Evolutionary conservation across 2,113 vertebrate species (phyloP).

Genomic region (Dasyurus viverrinus): DNA sequence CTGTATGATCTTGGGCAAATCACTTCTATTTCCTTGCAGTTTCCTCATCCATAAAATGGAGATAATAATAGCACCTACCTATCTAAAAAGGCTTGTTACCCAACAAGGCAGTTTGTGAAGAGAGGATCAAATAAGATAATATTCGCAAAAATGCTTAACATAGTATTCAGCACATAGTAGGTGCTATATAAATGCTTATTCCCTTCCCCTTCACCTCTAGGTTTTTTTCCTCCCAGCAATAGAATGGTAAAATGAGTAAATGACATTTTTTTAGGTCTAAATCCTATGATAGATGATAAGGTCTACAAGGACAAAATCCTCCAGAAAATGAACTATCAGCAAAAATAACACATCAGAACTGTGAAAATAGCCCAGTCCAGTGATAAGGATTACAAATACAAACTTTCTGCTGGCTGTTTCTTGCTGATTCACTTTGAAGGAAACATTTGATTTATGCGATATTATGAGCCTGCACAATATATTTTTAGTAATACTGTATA

Average conservation of each 20-base stretch:
- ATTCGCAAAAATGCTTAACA: not conserved
- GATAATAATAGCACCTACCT: not conserved
- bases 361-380: conserved; percentile 19
- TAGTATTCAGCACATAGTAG: not conserved
- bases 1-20: not conserved
- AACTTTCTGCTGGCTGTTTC: not conserved
- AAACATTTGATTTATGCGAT: conserved; percentile 2
- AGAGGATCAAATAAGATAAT: not conserved
- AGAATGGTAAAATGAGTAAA: not conserved
- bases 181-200: not conserved
- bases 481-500: conserved; percentile 4
- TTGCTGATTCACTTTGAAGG: conserved; percentile 38
- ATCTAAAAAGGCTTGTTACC: not conserved
- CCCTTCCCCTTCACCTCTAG: not conserved
- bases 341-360: conserved; percentile 12
- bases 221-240: not conserved
- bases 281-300: not conserved
- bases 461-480: conserved; percentile 34
- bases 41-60: not conserved
- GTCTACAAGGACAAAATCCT: conserved; percentile 14
- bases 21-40: not conserved
- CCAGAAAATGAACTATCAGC: not conserved
- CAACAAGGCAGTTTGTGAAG: not conserved
- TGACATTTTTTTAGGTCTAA: not conserved
- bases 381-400: not conserved